Evolutionary conservation across 2,888 invertebrate species (phyloP), one percentile per base, ranked within the genome.

Genomic region (Deilephila porcellus): DNA sequence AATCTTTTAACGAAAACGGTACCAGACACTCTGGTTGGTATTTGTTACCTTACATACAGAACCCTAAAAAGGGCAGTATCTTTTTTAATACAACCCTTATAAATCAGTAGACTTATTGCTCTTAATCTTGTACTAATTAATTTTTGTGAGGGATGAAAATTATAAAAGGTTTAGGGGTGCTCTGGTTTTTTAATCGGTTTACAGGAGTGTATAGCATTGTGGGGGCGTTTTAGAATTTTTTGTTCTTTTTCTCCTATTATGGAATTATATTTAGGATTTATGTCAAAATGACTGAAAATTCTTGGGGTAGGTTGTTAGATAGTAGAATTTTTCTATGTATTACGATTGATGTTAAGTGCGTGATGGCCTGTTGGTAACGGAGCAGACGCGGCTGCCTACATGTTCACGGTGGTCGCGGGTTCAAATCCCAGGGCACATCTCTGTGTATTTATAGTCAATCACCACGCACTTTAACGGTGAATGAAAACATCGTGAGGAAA

Each of bases 51-150:
- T 71, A 25, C 14, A 14, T 34, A 73, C 67, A 76, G 83, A 70
- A 72, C 82, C 78, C 85, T 78, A 81, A 84, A 85, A 82, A 81
- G 82, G 82, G 81, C 78, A 77, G 78, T 82, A 82, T 82, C 80
- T 80, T 81, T 85, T 79, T 77, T 45, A 81, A 80, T 78, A 76
- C 75, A 80, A 84, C 80, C 81, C 76, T 74, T 77, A 86, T 88
- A 88, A 88, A 88, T 88, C 87, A 84, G 75, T 34, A 76, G 78
- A 81, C 81, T 85, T 87, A 87, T 87, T 88, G 83, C 84, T 84
- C 84, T 83, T 86, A 88, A 88, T 88, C 86, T 85, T 76, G 76
- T 73, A 81, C 78, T 86, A 88, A 88, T 88, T 88, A 88, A 86
- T 88, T 88, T 88, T 86, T 83, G 82, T 81, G 78, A 74, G 79